These are phyloP conservation scores for Lytechinus pictus DNA, from an alignment of 35 echinoderm and acorn worm species.

Conservation along the genomic window DNA sequence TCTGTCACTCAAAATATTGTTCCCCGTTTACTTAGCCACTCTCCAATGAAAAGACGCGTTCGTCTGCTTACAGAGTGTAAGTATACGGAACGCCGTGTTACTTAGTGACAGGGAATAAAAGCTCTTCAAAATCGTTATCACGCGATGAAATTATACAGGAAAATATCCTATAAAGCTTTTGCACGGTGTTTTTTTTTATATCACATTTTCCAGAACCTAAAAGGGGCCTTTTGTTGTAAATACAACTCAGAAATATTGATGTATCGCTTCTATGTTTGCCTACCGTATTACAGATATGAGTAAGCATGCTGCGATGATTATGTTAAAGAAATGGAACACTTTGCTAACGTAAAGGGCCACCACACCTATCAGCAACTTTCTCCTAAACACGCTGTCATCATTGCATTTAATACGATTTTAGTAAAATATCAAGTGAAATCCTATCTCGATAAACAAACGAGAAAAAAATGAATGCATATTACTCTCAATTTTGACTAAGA, in stretches of 20 bases:
- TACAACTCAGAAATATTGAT: background rate
- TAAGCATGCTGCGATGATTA: background rate
- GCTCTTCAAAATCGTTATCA: background rate
- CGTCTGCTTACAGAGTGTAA: slow-evolving; percentile 1
- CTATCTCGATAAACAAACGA: too few species aligned
- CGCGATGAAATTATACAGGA: background rate
- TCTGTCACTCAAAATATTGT: slow-evolving; percentile 13
- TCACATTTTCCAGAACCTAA: background rate
- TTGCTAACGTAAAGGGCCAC: background rate
- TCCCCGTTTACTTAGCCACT: background rate
- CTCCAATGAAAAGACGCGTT: background rate
- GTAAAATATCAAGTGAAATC: too few species aligned
- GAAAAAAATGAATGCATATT: too few species aligned
- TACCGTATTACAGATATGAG: background rate
- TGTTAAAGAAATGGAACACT: background rate
- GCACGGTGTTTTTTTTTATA: background rate
- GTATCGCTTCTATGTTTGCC: background rate
- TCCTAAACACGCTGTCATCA: background rate
- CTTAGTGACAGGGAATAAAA: background rate
- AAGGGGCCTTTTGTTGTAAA: background rate
- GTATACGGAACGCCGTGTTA: slow-evolving; percentile 9
- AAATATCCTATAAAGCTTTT: background rate
- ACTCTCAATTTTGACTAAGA: too few species aligned
- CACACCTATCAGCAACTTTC: background rate
- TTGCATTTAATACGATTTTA: background rate